Conservation (phyloP, 2,797 vertebrate genomes). For the Eulemur coronatus region DNA sequence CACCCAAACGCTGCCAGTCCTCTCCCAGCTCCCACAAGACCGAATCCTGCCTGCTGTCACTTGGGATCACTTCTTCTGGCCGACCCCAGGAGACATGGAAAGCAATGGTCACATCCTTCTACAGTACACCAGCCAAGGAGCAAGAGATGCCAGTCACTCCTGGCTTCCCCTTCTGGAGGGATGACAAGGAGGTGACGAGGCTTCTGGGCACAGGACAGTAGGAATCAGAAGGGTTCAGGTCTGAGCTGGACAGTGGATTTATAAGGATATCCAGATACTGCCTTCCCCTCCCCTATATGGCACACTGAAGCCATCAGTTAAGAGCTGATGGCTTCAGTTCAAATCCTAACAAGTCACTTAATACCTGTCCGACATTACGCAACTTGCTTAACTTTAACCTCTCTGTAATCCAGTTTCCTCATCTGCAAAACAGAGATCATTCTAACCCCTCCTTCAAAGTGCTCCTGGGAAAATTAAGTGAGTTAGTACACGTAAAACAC, state of each 20-base stretch:
- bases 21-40: not conserved
- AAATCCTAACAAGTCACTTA: not conserved
- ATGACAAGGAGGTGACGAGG: not conserved
- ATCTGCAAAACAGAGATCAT: not conserved
- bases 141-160: not conserved
- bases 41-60: not conserved
- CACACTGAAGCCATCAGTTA: not conserved
- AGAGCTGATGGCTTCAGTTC: not conserved
- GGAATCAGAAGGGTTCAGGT: not conserved
- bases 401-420: not conserved
- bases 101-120: not conserved
- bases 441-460: not conserved
- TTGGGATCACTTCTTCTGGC: not conserved
- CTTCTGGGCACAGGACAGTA: not conserved
- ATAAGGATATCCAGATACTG: not conserved
- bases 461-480: not conserved
- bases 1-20: not conserved
- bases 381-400: not conserved
- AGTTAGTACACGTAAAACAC: not conserved
- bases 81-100: not conserved
- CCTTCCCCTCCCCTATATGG: not conserved
- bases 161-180: not conserved
- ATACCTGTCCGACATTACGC: not conserved
- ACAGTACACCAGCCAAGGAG: not conserved
- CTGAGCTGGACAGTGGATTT: not conserved